Evolutionary conservation across 2,797 vertebrate species (phyloP), one percentile per base, ranked within the genome.

Genomic region (Hyperoplus lanceolatus): DNA sequence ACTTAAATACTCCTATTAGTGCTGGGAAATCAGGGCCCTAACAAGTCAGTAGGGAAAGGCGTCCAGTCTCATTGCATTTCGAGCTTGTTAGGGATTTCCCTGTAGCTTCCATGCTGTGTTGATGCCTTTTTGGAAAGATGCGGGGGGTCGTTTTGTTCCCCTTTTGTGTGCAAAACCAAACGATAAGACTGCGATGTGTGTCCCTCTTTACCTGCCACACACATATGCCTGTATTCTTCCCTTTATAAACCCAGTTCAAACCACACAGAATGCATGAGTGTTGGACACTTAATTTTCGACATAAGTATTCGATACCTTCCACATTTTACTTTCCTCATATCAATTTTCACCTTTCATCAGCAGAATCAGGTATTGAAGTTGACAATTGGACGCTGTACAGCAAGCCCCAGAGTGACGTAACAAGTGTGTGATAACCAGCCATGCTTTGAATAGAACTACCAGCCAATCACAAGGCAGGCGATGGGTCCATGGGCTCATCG

Each of bases 1-100:
- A 87, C 92, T 92, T 93, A 93, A 94, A 95, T 90, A 93, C 85
- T 91, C 92, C 92, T 87, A 92, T 93, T 93, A 93, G 91, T 90
- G 89, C 72, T 65, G 45, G 75, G 78, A 90, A 92, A 94, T 93
- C 88, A 82, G 86, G 82, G 86, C 81, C 87, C 91, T 94, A 94
- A 94, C 92, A 94, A 94, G 93, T 93, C 92, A 90, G 90, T 73
- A 65, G 91, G 93, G 94, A 94, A 80, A 73, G 80, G 80, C 82
- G 54, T 87, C 12, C 75, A 84, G 84, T 92, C 92, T 93, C 90
- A 88, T 92, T 92, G 91, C 91, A 91, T 94, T 93, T 92, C 9
- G 54, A 89, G 92, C 91, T 94, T 94, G 90, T 95, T 95, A 94
- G 83, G 90, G 87, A 90, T 90, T 86, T 90, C 90, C 80, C 80